phyloP scores from a whole-genome alignment of 2,888 invertebrate genomes.

The Elegia similella region DNA sequence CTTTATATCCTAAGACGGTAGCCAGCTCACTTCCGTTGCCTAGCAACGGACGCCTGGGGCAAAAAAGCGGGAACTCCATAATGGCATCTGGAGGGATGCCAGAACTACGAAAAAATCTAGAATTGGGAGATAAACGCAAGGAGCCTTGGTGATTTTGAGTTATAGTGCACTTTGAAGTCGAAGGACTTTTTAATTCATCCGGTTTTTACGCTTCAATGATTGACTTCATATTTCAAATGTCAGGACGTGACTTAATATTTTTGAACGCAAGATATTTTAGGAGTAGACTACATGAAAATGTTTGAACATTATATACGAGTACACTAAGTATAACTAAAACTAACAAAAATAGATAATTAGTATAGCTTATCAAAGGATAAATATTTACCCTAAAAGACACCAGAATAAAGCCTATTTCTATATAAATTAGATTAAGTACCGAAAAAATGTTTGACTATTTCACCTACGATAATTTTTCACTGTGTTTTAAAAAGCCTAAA shows the following conservation, averaged over 20 bases:
- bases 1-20: not conserved
- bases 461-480: too few relatives aligned
- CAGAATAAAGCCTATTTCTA: too few relatives aligned
- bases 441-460: too few relatives aligned
- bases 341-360: too few relatives aligned
- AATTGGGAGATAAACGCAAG: conserved; percentile 36
- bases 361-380: too few relatives aligned
- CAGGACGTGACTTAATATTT: not conserved
- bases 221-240: conserved; percentile 5
- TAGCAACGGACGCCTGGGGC: conserved; percentile 27
- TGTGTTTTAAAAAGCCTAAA: too few relatives aligned
- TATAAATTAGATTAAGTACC: too few relatives aligned
- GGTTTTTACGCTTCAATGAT: conserved; percentile 11
- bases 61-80: conserved; percentile 43
- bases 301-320: too few relatives aligned
- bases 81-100: conserved; percentile 45
- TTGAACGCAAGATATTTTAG: too few relatives aligned
- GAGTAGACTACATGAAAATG: too few relatives aligned
- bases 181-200: conserved; percentile 30
- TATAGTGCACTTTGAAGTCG: conserved; percentile 31
- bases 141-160: conserved; percentile 32
- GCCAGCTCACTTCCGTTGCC: conserved; percentile 21
- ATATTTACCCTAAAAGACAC: too few relatives aligned
- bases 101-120: conserved; percentile 31
- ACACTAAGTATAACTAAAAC: too few relatives aligned